A percentile compares a stretch with the other conserved stretches of the same genome.
Conservation (phyloP, 2,888 invertebrate genomes). For the Amphipoea oculea region DNA sequence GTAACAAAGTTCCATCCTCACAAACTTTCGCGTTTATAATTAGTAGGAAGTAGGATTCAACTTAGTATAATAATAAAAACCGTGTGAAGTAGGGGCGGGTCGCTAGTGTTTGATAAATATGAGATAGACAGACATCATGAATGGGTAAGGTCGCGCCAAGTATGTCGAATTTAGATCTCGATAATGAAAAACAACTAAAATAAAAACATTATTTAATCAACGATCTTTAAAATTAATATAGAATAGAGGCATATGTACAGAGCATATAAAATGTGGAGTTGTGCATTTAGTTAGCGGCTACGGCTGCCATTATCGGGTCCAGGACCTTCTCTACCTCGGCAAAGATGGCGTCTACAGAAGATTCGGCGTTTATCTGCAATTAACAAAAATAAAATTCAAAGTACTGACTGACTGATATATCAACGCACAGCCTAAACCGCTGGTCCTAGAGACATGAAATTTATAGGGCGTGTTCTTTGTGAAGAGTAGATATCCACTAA, state of each 20-base stretch:
- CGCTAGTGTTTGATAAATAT: background rate
- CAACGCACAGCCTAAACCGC: no score
- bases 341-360: conserved; percentile 94
- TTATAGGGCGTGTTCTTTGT: no score
- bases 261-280: conserved; percentile 44
- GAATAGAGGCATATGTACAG: conserved; percentile 52
- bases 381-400: background rate
- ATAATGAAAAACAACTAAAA: conserved; percentile 24
- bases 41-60: no score
- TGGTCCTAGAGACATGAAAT: background rate
- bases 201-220: conserved; percentile 55
- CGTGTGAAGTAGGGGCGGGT: background rate
- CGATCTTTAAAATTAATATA: conserved; percentile 56
- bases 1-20: no score
- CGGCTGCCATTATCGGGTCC: conserved; percentile 83
- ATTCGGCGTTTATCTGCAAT: conserved; percentile 94
- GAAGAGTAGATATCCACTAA: no score
- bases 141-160: background rate
- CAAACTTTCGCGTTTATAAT: no score
- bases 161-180: background rate
- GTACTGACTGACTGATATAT: no score
- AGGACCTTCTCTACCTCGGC: conserved; percentile 91
- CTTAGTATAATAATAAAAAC: background rate
- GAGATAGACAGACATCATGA: background rate
- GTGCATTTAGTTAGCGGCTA: conserved; percentile 43